phyloP scores from a whole-genome alignment of 64 coral and sea anemone genomes.

The Porites australiensis region DNA sequence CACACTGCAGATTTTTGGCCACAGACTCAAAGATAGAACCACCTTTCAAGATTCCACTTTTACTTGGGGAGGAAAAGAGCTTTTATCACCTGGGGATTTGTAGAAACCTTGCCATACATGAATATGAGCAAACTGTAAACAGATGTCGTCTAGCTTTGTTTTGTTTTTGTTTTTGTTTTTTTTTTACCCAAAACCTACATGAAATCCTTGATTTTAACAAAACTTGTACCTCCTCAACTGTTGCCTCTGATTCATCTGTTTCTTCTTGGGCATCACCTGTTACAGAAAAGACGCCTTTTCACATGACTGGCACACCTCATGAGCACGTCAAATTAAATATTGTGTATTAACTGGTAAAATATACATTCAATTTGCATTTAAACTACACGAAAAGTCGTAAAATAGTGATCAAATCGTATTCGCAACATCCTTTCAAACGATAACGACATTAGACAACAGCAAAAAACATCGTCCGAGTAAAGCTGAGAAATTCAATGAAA shows the following conservation, averaged over 20 bases:
- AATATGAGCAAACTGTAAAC: background rate
- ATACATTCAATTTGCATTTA: background rate
- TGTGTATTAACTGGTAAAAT: background rate
- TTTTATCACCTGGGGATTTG: too few species aligned
- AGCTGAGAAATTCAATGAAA: background rate
- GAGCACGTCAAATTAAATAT: conserved; percentile 10
- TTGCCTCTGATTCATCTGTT: conserved; percentile 84
- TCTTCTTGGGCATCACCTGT: conserved; percentile 63
- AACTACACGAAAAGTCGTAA: background rate
- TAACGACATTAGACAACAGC: too few species aligned
- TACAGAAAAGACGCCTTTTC: background rate
- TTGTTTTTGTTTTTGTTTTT: background rate
- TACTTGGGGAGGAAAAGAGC: too few species aligned
- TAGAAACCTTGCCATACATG: too few species aligned
- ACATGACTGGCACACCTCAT: background rate
- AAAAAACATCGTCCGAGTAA: too few species aligned
- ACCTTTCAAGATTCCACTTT: background rate
- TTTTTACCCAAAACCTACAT: background rate
- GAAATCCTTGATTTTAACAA: background rate
- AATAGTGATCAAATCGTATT: background rate
- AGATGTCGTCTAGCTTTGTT: background rate
- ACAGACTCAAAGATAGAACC: too few species aligned
- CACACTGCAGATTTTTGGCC: too few species aligned
- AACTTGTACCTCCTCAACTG: conserved; percentile 71
- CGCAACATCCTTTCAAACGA: too few species aligned